Evolutionary conservation across 2,888 invertebrate species (phyloP), one percentile per base, ranked within the genome.

Genomic region (Drosophila recens): DNA sequence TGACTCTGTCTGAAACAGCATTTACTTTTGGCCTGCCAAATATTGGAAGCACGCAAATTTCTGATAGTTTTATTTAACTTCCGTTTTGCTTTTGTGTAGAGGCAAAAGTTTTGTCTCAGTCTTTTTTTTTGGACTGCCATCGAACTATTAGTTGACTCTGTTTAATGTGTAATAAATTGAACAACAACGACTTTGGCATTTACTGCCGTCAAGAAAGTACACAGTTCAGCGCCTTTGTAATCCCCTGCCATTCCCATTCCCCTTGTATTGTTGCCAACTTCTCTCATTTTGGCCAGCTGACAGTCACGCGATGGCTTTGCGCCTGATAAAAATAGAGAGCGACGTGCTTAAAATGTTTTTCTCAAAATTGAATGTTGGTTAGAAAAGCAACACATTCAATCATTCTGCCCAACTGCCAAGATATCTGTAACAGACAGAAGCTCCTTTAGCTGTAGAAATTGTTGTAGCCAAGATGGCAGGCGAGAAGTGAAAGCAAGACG

Each of bases 301-400:
- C 27, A 79, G 89, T 80, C 86, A 86, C 86, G 86, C 86, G 87
- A 85, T 82, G 33, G 48, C 43, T 69, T 58, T 69, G 61, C 64
- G 75, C 67, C 69, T 75, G 77, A 71, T 88, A 85, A 83, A 84
- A 75, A 86, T 78, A 86, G 76, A 61, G 57, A 59, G 36, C 57
- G 69, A 74, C 68, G 72, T 86, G 88, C 82, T 80, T 61, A 72
- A 80, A 81, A 81, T 77, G 79, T 72, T 79, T 70, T 80, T 63
- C 64, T 58, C 59, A 63, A 81, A 89, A 89, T 86, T 86, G 85
- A 86, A 82, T 84, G 72, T 81, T 81, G 87, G 85, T 84, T 87
- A 79, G 81, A 80, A 89, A 80, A 76, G 73, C 80, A 84, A 87
- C 85, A 89, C 89, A 86, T 87, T 86, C 85, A 83, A 84, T 88